Percentiles rank a stretch among this genome's conserved stretches.
phyloP scores from a whole-genome alignment of 2,888 invertebrate genomes.

The Mythimna pallens region DNA sequence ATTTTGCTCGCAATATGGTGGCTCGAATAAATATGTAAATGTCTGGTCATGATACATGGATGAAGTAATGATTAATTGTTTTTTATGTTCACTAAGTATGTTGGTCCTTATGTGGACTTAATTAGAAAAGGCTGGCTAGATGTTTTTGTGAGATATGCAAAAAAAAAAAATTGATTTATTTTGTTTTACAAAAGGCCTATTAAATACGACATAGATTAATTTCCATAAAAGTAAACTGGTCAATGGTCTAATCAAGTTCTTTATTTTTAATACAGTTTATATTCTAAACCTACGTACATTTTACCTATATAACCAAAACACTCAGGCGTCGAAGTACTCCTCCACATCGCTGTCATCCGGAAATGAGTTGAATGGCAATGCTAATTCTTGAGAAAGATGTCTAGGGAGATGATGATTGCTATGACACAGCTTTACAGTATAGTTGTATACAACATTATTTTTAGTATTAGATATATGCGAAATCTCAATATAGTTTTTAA shows the following conservation, averaged over 20 bases:
- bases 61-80: slow-evolving; percentile 40
- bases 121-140: not conserved
- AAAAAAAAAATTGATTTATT: not conserved
- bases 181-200: not conserved
- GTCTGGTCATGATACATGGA: slow-evolving; percentile 28
- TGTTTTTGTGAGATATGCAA: slow-evolving; percentile 10
- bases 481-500: too few species aligned
- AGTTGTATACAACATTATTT: too few species aligned
- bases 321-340: too few species aligned
- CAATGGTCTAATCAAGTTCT: not conserved
- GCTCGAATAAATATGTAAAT: slow-evolving; percentile 51
- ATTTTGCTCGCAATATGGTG: slow-evolving; percentile 36
- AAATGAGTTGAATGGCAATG: too few species aligned
- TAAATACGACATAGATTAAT: not conserved
- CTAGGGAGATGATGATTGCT: too few species aligned
- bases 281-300: too few species aligned
- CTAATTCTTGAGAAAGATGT: too few species aligned
- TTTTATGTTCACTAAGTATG: not conserved
- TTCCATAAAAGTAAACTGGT: not conserved
- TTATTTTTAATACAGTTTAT: not conserved
- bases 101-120: slow-evolving; percentile 8
- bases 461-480: too few species aligned
- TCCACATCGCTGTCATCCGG: too few species aligned
- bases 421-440: too few species aligned
- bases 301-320: too few species aligned